A percentile compares a stretch with the other conserved stretches of the same genome.
These are phyloP conservation scores for Homarus gammarus DNA, from an alignment of 2,888 invertebrate species.

Conservation along the genomic window DNA sequence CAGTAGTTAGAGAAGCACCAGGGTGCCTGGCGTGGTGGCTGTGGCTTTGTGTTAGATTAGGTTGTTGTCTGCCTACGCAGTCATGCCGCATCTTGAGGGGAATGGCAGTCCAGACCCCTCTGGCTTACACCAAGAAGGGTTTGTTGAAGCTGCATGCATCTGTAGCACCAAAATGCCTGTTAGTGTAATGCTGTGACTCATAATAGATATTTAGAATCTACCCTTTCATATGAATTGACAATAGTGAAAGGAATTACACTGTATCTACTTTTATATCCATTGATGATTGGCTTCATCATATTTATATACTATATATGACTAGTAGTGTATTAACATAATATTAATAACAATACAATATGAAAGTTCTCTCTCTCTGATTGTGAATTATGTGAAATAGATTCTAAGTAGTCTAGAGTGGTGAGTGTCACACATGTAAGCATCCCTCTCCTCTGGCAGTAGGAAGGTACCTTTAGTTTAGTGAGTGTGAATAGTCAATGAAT, in stretches of 20 bases:
- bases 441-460: conserved; percentile 23
- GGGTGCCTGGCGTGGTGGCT: conserved; percentile 52
- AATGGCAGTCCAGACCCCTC: conserved; percentile 34
- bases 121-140: conserved; percentile 63
- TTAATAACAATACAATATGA: not conserved
- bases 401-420: conserved; percentile 35
- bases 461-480: conserved; percentile 22
- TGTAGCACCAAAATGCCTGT: conserved; percentile 51
- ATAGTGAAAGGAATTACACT: not conserved
- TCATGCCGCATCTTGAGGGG: conserved; percentile 58
- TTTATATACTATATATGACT: not conserved
- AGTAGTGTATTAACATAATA: not conserved
- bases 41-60: conserved; percentile 71
- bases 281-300: not conserved
- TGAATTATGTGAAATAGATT: conserved; percentile 18
- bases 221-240: conserved; percentile 13
- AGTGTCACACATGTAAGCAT: not conserved
- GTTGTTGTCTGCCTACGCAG: conserved; percentile 58
- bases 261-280: not conserved
- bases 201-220: conserved; percentile 50
- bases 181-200: conserved; percentile 24
- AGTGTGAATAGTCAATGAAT: not conserved
- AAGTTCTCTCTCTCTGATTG: not conserved
- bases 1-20: conserved; percentile 43
- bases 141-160: conserved; percentile 57